Evolutionary conservation across 2,113 vertebrate species (phyloP), one percentile per base, ranked within the genome.

Genomic region (Alectura lathami): DNA sequence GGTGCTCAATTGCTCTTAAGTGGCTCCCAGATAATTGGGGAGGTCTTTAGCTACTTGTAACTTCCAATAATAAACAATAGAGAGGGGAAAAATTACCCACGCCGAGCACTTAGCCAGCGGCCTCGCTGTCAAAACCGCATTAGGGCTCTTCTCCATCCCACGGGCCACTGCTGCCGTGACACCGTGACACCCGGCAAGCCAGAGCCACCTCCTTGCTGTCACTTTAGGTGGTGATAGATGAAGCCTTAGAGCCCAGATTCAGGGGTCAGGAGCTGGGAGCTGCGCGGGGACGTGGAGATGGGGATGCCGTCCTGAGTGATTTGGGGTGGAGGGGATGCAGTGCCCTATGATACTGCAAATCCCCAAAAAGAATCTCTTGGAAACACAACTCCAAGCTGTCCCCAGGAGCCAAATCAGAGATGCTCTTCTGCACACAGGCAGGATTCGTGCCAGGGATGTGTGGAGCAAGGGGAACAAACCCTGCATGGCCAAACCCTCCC

Each of bases 21-120:
- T 95, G 95, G 91, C 94, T 96, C 93, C 93, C 75, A 59, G 96
- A 96, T 97, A 97, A 97, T 96, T 97, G 95, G 92, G 95, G 97
- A 96, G 96, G 94, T 96, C 96, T 97, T 96, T 97, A 95, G 92
- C 91, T 97, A 95, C 97, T 95, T 96, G 95, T 97, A 96, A 95
- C 91, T 96, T 96, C 92, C 96, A 95, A 95, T 95, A 97, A 97
- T 89, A 97, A 97, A 96, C 93, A 96, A 95, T 59, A 34, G 93
- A 51, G 59, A 73, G 45, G 60, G 56, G 88, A 36, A 2, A 5
- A 54, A 93, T 89, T 72, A 83, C 83, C 92, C 91, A 26, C 16
- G 0, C 6, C 0, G 80, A 91, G 89, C 91, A 92, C 85, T 96
- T 94, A 94, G 87, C 83, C 4, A 42, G 62, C 5, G 30, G 92